phyloP scores from a whole-genome alignment of 92 coral and sea anemone species.

The Bergia sp. region DNA sequence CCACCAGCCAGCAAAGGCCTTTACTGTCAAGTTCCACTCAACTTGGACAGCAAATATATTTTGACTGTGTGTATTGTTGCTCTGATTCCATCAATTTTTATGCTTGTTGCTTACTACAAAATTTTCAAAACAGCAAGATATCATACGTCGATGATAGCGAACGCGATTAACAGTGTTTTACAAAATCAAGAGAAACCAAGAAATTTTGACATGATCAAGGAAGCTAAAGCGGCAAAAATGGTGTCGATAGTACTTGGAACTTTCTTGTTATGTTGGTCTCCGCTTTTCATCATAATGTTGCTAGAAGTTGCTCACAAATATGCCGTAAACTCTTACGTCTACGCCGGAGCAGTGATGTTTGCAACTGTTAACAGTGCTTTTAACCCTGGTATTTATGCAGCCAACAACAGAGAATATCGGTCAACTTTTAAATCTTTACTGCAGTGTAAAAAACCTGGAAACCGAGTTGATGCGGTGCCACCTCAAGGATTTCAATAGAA shows the following conservation, averaged over 20 bases:
- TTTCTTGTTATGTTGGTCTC: constrained; percentile 80
- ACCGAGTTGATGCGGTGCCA: constrained; percentile 30
- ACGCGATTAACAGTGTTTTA: constrained; percentile 77
- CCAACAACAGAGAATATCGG: constrained; percentile 91
- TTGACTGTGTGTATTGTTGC: constrained; percentile 73
- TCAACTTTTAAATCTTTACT: constrained; percentile 72
- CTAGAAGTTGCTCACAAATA: constrained; percentile 63
- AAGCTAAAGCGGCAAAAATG: constrained; percentile 93
- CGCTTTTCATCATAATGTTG: constrained; percentile 84
- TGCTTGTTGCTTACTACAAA: constrained; percentile 82
- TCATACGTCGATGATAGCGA: constrained; percentile 75
- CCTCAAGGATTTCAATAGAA: not conserved
- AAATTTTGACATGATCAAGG: constrained; percentile 73
- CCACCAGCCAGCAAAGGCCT: constrained; percentile 50
- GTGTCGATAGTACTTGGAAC: constrained; percentile 88
- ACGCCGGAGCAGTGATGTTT: constrained; percentile 91
- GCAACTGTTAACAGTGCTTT: constrained; percentile 89
- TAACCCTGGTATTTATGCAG: constrained; percentile 88
- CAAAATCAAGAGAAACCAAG: constrained; percentile 54
- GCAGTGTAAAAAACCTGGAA: constrained; percentile 50
- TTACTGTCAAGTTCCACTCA: constrained; percentile 92
- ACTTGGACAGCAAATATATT: constrained; percentile 77
- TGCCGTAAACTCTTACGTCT: constrained; percentile 80
- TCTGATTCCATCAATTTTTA: constrained; percentile 74
- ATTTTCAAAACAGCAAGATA: constrained; percentile 85